phyloP scores from a whole-genome alignment of 2,888 invertebrate genomes.

The Protula sp. region DNA sequence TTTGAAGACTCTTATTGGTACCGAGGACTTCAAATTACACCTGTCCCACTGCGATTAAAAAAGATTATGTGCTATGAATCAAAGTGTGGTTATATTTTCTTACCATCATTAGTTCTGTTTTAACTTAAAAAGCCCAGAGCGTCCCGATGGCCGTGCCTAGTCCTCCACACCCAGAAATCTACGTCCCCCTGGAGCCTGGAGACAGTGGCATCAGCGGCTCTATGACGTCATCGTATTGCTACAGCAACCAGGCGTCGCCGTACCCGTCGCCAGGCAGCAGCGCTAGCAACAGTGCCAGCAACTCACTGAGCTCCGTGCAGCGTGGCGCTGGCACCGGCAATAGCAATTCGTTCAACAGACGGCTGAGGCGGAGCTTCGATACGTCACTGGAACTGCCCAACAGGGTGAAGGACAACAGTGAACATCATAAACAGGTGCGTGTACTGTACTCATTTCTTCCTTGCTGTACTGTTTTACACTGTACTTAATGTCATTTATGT shows the following conservation, averaged over 20 bases:
- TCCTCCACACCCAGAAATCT: slow-evolving; percentile 11
- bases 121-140: slow-evolving; percentile 50
- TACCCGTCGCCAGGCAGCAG: slow-evolving; percentile 41
- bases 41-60: too few species aligned
- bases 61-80: too few species aligned
- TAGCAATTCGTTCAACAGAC: slow-evolving; percentile 31
- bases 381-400: background rate
- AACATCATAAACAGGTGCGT: background rate
- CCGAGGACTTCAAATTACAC: too few species aligned
- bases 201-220: slow-evolving; percentile 33
- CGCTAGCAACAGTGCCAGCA: slow-evolving; percentile 49
- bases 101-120: too few species aligned
- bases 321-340: slow-evolving; percentile 38
- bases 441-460: too few species aligned
- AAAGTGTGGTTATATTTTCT: too few species aligned
- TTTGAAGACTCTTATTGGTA: too few species aligned
- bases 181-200: slow-evolving; percentile 15
- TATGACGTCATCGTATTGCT: background rate
- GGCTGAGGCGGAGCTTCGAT: background rate
- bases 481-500: too few species aligned
- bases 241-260: slow-evolving; percentile 40
- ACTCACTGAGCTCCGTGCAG: slow-evolving; percentile 48
- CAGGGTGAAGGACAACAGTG: background rate
- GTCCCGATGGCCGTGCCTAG: slow-evolving; percentile 51
- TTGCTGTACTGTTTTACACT: too few species aligned